A percentile compares a stretch with the other conserved stretches of the same genome.
These are phyloP conservation scores for Protobothrops mucrosquamatus DNA, from an alignment of 2,113 vertebrate genomes.

Conservation along the genomic window DNA sequence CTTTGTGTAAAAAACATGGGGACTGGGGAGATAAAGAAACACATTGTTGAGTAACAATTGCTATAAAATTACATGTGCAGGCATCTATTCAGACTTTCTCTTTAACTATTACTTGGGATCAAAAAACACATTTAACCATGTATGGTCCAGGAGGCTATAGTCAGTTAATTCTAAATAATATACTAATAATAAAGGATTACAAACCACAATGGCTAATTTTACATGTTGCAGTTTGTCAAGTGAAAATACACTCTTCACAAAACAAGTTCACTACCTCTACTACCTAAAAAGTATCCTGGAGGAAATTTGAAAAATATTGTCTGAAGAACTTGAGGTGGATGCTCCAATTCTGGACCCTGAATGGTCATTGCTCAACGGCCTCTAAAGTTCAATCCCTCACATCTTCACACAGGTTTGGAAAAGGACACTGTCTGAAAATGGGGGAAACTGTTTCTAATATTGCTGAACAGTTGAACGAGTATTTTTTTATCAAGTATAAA, in stretches of 20 bases:
- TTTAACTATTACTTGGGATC: neutral
- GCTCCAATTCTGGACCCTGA: too few relatives aligned
- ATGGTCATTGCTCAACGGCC: neutral
- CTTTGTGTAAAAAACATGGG: accelerated
- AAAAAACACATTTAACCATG: neutral
- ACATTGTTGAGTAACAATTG: neutral
- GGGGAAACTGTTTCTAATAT: neutral
- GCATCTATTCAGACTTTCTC: neutral
- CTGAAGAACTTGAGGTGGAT: neutral
- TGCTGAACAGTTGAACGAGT: neutral
- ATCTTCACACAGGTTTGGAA: neutral
- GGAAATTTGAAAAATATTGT: neutral
- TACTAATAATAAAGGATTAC: neutral
- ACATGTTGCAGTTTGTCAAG: neutral
- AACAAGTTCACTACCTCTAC: neutral
- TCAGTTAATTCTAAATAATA: neutral
- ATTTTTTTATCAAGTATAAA: neutral
- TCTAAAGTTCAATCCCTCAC: neutral
- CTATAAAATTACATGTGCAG: neutral
- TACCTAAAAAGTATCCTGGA: neutral
- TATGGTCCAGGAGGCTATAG: neutral
- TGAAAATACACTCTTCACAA: neutral
- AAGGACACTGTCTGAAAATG: neutral
- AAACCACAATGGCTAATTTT: neutral
- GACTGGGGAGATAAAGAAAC: neutral